Conservation (phyloP, 2,797 vertebrate genomes). For the Coregonus sp. region DNA sequence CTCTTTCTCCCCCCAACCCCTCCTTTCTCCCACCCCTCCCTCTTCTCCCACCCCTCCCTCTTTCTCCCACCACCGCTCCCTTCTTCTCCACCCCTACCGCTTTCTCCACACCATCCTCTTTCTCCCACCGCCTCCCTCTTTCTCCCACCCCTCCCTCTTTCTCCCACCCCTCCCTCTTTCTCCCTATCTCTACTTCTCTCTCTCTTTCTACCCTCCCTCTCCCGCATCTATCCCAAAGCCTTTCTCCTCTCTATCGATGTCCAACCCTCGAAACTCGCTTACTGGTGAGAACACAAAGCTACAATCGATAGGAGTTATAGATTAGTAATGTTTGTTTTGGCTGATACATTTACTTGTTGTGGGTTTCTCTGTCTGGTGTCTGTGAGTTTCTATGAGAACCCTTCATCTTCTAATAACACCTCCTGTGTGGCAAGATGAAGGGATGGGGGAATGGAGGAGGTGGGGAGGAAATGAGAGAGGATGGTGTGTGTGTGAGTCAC, state of each 20-base stretch:
- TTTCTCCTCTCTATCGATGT: constrained; percentile 14
- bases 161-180: no score
- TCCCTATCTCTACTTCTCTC: no score
- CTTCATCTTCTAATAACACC: constrained; percentile 59
- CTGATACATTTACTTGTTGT: constrained; percentile 45
- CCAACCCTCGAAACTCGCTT: constrained; percentile 11
- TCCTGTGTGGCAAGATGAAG: constrained; percentile 54
- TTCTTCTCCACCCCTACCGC: no score
- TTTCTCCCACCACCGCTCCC: no score
- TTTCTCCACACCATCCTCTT: no score
- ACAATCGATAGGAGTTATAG: constrained; percentile 44
- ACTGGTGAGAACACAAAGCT: constrained; percentile 33
- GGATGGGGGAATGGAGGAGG: constrained; percentile 37
- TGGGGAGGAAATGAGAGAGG: constrained; percentile 45
- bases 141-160: no score
- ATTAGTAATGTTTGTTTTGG: constrained; percentile 51
- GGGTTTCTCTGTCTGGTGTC: neutral
- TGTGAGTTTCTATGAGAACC: constrained; percentile 23
- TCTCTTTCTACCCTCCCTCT: neutral
- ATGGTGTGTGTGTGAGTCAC: constrained; percentile 58
- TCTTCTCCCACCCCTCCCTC: no score
- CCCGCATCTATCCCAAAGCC: constrained; percentile 16
- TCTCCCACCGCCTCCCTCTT: no score
- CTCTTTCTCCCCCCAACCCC: no score
- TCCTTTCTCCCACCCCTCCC: no score